Evolutionary conservation across 1,140 invertebrate species (phyloP), one percentile per base, ranked within the genome.

Genomic region (Tetraneura akinire): DNA sequence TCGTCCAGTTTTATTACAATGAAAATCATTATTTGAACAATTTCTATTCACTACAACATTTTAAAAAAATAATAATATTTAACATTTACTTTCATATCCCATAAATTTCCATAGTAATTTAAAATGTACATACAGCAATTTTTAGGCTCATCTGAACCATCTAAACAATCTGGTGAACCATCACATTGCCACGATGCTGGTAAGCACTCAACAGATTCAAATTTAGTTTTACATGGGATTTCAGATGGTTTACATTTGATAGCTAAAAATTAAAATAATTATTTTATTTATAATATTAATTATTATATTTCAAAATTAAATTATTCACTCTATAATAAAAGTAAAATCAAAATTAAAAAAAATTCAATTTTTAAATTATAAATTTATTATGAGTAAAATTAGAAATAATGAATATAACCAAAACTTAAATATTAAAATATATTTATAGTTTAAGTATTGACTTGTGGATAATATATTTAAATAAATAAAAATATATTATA

Each of bases 111-210:
- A 53, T 53, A 14, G 2, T 8, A 1, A 23, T 23, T 82, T 11
- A 71, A 29, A 45, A 42, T 51, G 2, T 80, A 81, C 82, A 81
- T 81, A 83, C 83, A 55, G 16, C 83, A 83, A 78, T 42, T 53
- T 21, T 78, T 73, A 10, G n/a, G 83, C 84, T 94, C 93, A 84
- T 95, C 93, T 3, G 90, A 90, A 23, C 88, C 88, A 84, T 92
- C 91, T 0, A 88, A 88, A 83, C 91, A 93, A 82, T 93, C 91
- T 64, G 87, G 85, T 80, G 93, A 91, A 53, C 90, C 91, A 83
- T 94, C 93, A 84, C 91, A 92, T 5, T 86, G 83, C 90, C 91
- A 92, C 16, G 86, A 86, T 68, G 86, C 85, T 0, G 88, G 87
- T 53, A 92, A 90, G 82, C 91, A 92, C 0, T 91, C 88, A 45